Percentiles rank a stretch among this genome's conserved stretches.
These are phyloP conservation scores for Petaurus breviceps DNA, from an alignment of 2,113 vertebrate genomes.

Conservation along the genomic window DNA sequence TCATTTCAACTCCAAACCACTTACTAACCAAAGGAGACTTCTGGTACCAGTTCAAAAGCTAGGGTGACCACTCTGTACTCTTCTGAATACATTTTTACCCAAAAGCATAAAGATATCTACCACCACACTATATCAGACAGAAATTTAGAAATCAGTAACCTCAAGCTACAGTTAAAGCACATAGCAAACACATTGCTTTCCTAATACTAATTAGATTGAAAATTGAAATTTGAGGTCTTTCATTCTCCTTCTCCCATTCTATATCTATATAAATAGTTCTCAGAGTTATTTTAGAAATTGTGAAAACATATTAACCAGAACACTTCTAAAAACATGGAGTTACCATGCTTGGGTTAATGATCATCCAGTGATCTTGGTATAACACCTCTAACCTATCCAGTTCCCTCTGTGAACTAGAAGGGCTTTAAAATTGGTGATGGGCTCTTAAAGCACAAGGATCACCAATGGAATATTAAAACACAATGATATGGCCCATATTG, in stretches of 20 bases:
- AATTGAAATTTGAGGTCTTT: not conserved
- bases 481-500: conserved; percentile 20
- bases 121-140: not conserved
- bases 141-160: not conserved
- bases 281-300: conserved; percentile 45
- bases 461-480: conserved; percentile 44
- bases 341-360: not conserved
- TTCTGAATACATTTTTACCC: not conserved
- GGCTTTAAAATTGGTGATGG: conserved; percentile 40
- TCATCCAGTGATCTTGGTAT: not conserved
- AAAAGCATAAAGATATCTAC: not conserved
- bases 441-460: not conserved
- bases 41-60: not conserved
- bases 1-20: not conserved
- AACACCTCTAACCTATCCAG: conserved; percentile 1
- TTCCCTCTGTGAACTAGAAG: conserved; percentile 18
- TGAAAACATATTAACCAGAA: not conserved
- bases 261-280: not conserved
- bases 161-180: not conserved
- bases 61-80: not conserved
- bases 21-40: not conserved
- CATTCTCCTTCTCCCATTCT: not conserved
- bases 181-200: not conserved
- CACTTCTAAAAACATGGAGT: not conserved
- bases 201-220: not conserved